phyloP scores from a whole-genome alignment of 2,797 vertebrate genomes.

The Calcarius lapponicus region DNA sequence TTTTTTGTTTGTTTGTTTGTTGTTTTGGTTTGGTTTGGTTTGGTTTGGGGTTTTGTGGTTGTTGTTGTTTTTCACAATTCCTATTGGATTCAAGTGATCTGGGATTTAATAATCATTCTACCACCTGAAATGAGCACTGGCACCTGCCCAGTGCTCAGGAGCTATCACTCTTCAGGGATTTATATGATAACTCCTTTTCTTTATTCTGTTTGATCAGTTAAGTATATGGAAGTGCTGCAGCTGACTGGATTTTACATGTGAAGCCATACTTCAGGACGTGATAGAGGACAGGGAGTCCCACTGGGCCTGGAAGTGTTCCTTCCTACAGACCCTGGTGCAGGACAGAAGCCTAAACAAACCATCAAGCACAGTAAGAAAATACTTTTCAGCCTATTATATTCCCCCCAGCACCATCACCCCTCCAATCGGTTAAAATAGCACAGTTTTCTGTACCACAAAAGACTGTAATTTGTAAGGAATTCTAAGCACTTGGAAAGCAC shows the following conservation, averaged over 20 bases:
- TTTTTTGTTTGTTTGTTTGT: background rate
- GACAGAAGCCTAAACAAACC: slow-evolving; percentile 38
- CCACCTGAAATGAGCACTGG: background rate
- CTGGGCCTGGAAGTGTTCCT: background rate
- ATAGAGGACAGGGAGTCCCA: background rate
- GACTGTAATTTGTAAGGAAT: slow-evolving; percentile 63
- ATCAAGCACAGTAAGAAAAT: slow-evolving; percentile 17
- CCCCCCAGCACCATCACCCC: slow-evolving; percentile 2
- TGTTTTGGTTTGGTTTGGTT: too few relatives aligned
- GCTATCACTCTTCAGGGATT: background rate
- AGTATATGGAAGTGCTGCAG: background rate
- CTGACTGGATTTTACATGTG: background rate
- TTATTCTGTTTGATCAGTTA: background rate
- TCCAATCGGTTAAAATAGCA: slow-evolving; percentile 36
- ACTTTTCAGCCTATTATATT: slow-evolving; percentile 38
- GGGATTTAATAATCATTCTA: background rate
- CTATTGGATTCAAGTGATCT: background rate
- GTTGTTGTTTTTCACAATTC: background rate
- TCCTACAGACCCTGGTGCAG: background rate
- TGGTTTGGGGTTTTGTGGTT: background rate
- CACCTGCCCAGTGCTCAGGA: background rate
- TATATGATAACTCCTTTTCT: background rate
- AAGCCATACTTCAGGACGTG: background rate
- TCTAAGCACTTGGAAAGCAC: slow-evolving; percentile 40
- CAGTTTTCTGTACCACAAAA: slow-evolving; percentile 34